Percentiles rank a stretch among this genome's conserved stretches.
phyloP scores from a whole-genome alignment of 2,113 vertebrate genomes.

The Embiotoca jacksoni region DNA sequence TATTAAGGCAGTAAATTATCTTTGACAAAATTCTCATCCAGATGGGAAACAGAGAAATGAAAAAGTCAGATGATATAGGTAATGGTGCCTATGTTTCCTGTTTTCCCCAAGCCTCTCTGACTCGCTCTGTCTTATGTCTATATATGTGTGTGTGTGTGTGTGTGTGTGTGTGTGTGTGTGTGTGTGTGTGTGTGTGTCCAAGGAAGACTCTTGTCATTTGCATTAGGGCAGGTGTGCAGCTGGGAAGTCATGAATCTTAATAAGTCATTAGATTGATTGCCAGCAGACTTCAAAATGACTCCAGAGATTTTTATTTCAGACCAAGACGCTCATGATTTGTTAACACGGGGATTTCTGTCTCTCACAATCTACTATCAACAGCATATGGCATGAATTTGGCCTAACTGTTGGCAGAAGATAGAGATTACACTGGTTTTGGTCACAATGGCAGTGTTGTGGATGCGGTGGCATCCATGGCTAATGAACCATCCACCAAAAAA shows the following conservation, averaged over 20 bases:
- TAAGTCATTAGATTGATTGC: conserved; percentile 58
- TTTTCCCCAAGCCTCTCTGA: conserved; percentile 4
- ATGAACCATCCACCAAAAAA: too few relatives aligned
- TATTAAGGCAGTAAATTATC: conserved; percentile 43
- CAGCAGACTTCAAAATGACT: conserved; percentile 45
- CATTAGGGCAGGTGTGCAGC: conserved; percentile 56
- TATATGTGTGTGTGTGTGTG: too few relatives aligned
- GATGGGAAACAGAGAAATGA: conserved; percentile 31
- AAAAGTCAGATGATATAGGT: conserved; percentile 37
- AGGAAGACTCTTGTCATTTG: conserved; percentile 42
- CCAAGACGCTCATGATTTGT: conserved; percentile 15
- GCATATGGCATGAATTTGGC: too few relatives aligned
- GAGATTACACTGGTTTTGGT: too few relatives aligned
- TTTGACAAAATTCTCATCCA: conserved; percentile 26
- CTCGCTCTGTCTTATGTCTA: neutral
- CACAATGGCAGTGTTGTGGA: neutral
- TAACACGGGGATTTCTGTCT: neutral
- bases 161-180: too few relatives aligned
- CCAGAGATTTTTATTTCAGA: conserved; percentile 37
- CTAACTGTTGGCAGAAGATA: too few relatives aligned
- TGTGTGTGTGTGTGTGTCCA: neutral
- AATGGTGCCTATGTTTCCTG: neutral
- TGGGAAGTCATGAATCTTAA: conserved; percentile 67
- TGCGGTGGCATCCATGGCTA: neutral
- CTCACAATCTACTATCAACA: too few relatives aligned